Conservation (phyloP, 2,797 vertebrate species). For the Acanthiza pusilla region DNA sequence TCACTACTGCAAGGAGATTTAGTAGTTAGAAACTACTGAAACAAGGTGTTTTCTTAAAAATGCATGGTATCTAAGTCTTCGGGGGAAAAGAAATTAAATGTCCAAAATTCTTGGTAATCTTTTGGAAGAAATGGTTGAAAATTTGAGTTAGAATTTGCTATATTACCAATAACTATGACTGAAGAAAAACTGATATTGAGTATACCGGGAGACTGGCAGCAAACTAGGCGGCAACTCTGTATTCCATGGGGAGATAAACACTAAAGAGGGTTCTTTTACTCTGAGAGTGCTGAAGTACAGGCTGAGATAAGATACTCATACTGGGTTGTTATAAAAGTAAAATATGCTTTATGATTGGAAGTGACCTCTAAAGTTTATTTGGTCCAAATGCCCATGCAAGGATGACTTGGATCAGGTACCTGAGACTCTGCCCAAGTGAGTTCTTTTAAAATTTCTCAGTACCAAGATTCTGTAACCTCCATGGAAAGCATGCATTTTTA, state of each 20-base stretch:
- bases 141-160: background rate
- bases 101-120: background rate
- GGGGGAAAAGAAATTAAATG: background rate
- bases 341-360: background rate
- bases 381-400: background rate
- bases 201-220: background rate
- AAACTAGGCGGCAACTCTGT: background rate
- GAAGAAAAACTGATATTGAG: background rate
- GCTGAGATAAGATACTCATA: background rate
- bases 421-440: background rate
- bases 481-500: background rate
- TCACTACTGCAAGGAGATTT: background rate
- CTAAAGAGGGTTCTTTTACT: background rate
- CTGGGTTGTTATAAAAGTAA: background rate
- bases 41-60: background rate
- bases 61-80: background rate
- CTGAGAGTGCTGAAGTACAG: background rate
- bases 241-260: background rate
- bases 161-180: background rate
- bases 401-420: background rate
- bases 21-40: background rate
- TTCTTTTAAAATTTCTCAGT: background rate
- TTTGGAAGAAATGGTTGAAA: background rate
- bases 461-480: background rate
- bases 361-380: background rate